phyloP scores from a whole-genome alignment of 2,888 invertebrate species.

The Patella ulyssiponensis region DNA sequence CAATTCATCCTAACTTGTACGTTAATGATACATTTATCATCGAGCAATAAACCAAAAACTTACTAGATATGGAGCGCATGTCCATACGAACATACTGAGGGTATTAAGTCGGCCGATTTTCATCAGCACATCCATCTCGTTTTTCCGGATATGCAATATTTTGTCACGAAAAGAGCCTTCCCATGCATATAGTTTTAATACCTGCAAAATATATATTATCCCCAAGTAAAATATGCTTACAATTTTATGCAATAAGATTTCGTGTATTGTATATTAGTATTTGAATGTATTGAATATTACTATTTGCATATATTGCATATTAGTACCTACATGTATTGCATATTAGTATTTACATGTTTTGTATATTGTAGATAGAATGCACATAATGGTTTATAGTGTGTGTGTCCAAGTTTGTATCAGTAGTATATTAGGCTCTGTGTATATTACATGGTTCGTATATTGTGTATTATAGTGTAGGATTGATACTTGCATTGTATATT shows the following conservation, averaged over 20 bases:
- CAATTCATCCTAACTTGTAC: no score
- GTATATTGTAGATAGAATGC: no score
- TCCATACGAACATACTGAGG: constrained; percentile 90
- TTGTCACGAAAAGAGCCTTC: constrained; percentile 91
- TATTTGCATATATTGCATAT: no score
- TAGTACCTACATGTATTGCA: no score
- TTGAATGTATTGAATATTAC: background rate
- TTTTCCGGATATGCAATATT: constrained; percentile 86
- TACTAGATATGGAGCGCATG: constrained; percentile 94
- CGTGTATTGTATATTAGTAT: background rate
- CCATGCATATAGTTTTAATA: constrained; percentile 91
- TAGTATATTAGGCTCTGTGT: no score
- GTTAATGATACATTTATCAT: background rate
- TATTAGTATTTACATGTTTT: no score
- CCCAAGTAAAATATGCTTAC: background rate
- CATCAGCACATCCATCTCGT: constrained; percentile 88
- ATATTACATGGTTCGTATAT: no score
- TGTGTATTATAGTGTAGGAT: no score
- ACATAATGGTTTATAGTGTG: no score
- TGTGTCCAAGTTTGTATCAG: no score
- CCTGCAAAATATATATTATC: constrained; percentile 80
- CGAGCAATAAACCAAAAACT: constrained; percentile 10
- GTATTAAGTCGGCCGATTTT: constrained; percentile 81
- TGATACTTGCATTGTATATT: no score
- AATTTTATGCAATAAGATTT: background rate